Evolutionary conservation across 2,113 vertebrate genomes (phyloP), one percentile per base, ranked within the genome.

Genomic region (Anolis carolinensis): DNA sequence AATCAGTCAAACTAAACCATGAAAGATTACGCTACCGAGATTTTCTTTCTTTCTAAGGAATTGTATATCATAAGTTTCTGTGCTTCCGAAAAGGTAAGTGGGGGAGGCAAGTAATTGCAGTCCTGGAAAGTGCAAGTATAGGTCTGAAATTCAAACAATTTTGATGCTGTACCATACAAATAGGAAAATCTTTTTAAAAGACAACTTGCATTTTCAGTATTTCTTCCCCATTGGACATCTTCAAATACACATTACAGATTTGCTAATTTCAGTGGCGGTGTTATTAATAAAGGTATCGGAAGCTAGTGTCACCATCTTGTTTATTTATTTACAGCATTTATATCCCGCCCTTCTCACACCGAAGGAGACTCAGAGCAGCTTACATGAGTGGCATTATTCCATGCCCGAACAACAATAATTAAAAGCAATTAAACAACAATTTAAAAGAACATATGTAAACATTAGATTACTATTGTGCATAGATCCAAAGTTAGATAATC

Each of bases 91-190:
- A 86, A 59, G 52, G n/a, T 7, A 21, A 65, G 23, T 14, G 34
- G 18, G 67, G 82, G n/a, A 65, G 70, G 34, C 50, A 36, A 67
- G 67, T 36, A 70, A 74, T 90, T 87, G 76, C 48, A 87, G 4
- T 32, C 71, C 52, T 73, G 36, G 77, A 83, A 79, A 65, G 82
- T 82, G 55, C 32, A 75, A 34, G 32, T 63, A 91, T 81, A 70
- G 67, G 27, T 74, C 65, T 85, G 68, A 59, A 30, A 71, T 76
- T 83, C 75, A 77, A 20, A 36, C 80, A 52, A n/a, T 44, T 79
- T 77, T 36, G 63, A 70, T 65, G 2, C 79, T 83, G 81, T 30
- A 79, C 75, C 34, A 67, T 5, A 70, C 7, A 75, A 32, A 18
- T 25, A 72, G 25, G 70, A 23, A 27, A 2, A 72, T 20, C 32